Base-by-base conservation (phyloP, 2,888 invertebrate species). In the Barypeithes pellucidus region DNA sequence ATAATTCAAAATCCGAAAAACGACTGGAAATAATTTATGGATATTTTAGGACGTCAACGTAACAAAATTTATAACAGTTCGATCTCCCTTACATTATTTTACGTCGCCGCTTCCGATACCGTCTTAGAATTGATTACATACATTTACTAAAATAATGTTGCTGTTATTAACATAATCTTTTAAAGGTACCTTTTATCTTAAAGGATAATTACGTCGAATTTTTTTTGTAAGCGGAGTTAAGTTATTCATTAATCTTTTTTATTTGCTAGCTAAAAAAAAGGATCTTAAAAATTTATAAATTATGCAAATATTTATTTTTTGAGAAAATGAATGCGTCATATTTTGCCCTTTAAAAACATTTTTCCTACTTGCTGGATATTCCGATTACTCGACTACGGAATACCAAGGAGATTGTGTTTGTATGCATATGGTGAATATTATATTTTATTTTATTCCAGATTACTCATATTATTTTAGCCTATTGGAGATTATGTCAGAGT, bases 241-340 rank as follows among this genome's bases (percentile, higher is more conserved):
- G 47, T 47, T 20, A 47, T 47, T 47, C 47, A 47, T 47, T 47
- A 47, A 47, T 47, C 47, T 47, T 18, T 47, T 47, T 47, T 47
- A n/a, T 1, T 9, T 47, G n/a, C 45, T 18, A 18, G 18, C 20
- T 3, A 11, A 9, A 47, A 47, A 22, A 47, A 12, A 47, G 20
- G 47, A 11, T 47, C 12, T 47, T 47, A 47, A 47, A 47, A 9
- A 45, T 45, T 45, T 45, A 45, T 9, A 45, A 47, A 47, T 47
- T 47, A 47, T 18, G 20, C 12, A 47, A 20, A 47, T 20, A 20
- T 47, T 18, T 47, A 20, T 47, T 47, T 47, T 43, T 43, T 43
- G 3, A 16, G 43, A 43, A 43, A 43, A 43, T 16, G n/a, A 2
- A 43, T 16, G n/a, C 12, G 16, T 16, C 16, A 39, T 43, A 0